Base-by-base conservation (phyloP, 2,888 invertebrate genomes). In the Himalopsyche japonica region DNA sequence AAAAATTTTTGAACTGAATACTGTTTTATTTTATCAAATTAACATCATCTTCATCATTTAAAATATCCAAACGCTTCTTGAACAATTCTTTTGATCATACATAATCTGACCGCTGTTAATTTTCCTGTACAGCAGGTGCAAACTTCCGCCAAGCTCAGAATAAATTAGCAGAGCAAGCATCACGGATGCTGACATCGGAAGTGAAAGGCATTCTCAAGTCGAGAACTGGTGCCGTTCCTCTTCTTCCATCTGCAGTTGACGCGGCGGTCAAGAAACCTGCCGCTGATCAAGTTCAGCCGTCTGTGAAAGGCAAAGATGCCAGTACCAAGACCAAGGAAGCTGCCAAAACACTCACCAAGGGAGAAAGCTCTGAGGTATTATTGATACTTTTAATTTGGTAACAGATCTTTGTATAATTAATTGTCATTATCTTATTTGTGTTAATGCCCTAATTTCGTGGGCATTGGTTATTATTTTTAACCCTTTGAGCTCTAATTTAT, bases 121-220 rank as follows among this genome's bases (percentile, higher is more conserved):
- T 20, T 70, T 70, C 27, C 70, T 1, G n/a, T 70, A 10, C 12
- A 70, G 70, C 70, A 87, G 87, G 86, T n/a, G 47, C 49, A 24
- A 87, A 86, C 80, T 87, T 87, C 84, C 83, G 82, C 3, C 49
- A 83, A 64, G 90, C 90, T 84, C 88, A 90, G 81, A 90, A 90
- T 82, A 87, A 90, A 86, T 89, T 90, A 87, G 89, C 92, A 80
- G 93, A 93, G 87, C 92, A 93, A 87, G 93, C 93, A 4, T 92
- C 93, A 87, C 90, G 92, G 82, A 93, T 93, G 91, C 91, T 93
- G 83, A 92, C 93, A 12, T 92, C 91, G 0, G 93, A 92, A 89
- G 91, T 92, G n/a, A 88, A 92, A 79, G 93, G 93, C 2, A 93
- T 93, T 78, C 88, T 94, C 77, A 93, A 93, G 89, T 91, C 92